Base-by-base conservation (phyloP, 2,113 vertebrate species). In the Shinisaurus crocodilurus region DNA sequence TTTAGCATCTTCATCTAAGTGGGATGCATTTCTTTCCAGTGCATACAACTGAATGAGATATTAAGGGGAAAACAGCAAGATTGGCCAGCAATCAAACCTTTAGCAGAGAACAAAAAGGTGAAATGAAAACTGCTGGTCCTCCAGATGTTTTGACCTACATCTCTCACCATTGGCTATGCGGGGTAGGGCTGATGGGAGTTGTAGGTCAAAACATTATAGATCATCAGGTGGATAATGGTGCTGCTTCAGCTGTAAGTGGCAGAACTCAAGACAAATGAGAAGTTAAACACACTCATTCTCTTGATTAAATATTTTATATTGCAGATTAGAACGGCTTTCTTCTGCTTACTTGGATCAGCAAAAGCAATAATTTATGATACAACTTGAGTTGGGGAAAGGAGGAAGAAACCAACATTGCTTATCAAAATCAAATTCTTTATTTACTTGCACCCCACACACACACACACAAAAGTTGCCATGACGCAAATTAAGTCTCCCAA, bases 271-370 rank as follows among this genome's bases (percentile, higher is more conserved):
- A 67, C 74, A 29, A 54, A 67, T 32, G 69, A n/a, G 63, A 91
- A 87, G 88, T 23, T 65, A 40, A 74, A 82, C 50, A 65, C 76
- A 69, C 40, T 3, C 70, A 63, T 57, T 2, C 16, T n/a, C 3
- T n/a, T 15, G 23, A 12, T 80, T 79, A 27, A 29, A 67, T 40
- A 54, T 77, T 69, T 13, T 63, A 90, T 13, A 25, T 60, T 83
- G 50, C 90, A 82, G 43, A 65, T 88, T 85, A 9, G 27, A 80
- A 48, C 83, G 37, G 7, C 45, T 91, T 91, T 92, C 57, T 48
- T 87, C 74, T 48, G 84, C 60, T 16, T 87, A 79, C 5, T 81
- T 10, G 12, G 72, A 0, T 70, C 23, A 85, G 76, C 10, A 0
- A 65, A 83, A 48, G 37, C 29, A 37, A 60, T 82, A 34, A 67